phyloP scores from a whole-genome alignment of 2,113 vertebrate genomes.

The Phylloscopus whistleri region DNA sequence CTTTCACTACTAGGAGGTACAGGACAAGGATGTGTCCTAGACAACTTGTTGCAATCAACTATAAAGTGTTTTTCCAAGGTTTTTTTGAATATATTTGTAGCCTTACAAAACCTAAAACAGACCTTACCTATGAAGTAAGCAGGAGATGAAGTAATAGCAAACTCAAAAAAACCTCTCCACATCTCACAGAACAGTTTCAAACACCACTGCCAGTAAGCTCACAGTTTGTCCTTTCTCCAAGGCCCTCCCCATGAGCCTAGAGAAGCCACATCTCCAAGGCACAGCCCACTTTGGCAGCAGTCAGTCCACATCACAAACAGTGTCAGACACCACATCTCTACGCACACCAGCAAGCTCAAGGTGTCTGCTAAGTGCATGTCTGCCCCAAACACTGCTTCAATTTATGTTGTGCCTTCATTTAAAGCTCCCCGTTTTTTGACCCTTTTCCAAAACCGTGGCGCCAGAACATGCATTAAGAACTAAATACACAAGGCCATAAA shows the following conservation, averaged over 20 bases:
- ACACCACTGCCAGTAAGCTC: background rate
- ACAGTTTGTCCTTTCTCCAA: background rate
- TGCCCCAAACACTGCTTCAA: background rate
- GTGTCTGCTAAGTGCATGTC: background rate
- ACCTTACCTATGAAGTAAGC: background rate
- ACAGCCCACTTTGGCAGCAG: background rate
- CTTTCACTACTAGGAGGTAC: background rate
- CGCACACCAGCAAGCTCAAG: background rate
- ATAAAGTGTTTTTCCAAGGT: background rate
- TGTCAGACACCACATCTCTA: background rate
- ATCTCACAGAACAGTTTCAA: background rate
- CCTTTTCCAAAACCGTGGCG: background rate
- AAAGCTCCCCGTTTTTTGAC: background rate
- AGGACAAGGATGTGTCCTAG: background rate
- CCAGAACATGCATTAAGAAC: background rate
- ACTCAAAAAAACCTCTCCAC: background rate
- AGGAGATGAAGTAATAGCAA: background rate
- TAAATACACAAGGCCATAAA: background rate
- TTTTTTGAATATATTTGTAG: background rate
- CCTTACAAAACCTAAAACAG: background rate
- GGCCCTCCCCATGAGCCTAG: rapidly evolving
- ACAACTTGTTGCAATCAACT: background rate
- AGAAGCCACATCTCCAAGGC: background rate
- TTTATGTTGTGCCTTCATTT: background rate
- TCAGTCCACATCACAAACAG: background rate